Conservation (phyloP, 2,113 vertebrate genomes). For the Silurus meridionalis region DNA sequence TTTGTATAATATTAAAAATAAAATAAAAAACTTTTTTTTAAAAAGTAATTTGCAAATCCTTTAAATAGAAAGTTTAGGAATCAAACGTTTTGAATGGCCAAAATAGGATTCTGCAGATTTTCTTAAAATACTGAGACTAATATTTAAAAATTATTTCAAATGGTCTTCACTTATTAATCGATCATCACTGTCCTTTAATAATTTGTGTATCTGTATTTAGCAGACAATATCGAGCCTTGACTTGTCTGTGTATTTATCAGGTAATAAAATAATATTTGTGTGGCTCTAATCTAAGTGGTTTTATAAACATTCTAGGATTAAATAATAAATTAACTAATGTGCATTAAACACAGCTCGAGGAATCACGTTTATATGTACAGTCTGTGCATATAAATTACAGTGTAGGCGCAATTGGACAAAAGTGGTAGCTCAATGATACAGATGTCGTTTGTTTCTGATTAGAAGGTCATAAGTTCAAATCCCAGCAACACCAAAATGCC, state of each 20-base stretch:
- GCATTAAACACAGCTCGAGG: neutral
- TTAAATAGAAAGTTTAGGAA: neutral
- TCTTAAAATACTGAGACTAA: neutral
- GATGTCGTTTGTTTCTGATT: too few relatives aligned
- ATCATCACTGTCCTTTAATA: neutral
- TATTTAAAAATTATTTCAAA: neutral
- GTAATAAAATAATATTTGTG: neutral
- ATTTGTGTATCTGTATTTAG: constrained; percentile 4
- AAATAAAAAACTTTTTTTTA: too few relatives aligned
- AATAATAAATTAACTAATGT: constrained; percentile 20
- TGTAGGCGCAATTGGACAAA: neutral
- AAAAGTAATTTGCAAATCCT: too few relatives aligned
- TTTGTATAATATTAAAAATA: too few relatives aligned
- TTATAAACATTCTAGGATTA: neutral
- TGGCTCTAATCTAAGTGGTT: neutral
- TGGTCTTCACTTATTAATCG: neutral
- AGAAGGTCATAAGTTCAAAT: too few relatives aligned
- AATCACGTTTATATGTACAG: neutral
- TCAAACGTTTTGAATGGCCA: neutral
- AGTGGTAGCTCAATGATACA: too few relatives aligned
- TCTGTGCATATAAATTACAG: constrained; percentile 11
- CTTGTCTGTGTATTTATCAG: neutral
- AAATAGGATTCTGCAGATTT: neutral
- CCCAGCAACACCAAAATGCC: too few relatives aligned
- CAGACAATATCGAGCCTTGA: neutral